phyloP scores from a whole-genome alignment of 2,888 invertebrate species.

The Apodemia mormo region DNA sequence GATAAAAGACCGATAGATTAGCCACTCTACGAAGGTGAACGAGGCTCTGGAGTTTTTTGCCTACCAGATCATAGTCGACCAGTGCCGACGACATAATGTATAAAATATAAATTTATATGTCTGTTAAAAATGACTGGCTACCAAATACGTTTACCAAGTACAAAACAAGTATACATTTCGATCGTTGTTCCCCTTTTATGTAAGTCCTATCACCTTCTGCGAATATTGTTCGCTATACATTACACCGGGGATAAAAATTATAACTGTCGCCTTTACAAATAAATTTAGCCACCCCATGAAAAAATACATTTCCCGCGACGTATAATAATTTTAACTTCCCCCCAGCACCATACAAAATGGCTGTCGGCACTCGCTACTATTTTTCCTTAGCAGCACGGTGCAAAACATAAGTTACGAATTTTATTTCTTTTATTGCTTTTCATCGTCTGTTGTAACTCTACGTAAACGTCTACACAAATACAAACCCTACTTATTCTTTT shows the following conservation, averaged over 20 bases:
- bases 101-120: no score
- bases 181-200: neutral
- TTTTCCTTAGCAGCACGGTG: constrained; percentile 55
- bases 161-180: neutral
- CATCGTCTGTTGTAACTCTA: neutral
- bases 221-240: neutral
- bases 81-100: no score
- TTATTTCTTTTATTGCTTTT: neutral
- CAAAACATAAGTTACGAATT: constrained; percentile 39
- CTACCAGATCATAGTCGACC: no score
- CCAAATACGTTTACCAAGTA: neutral
- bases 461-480: neutral
- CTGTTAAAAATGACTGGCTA: neutral
- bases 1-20: no score
- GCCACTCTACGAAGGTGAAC: no score
- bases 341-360: constrained; percentile 75
- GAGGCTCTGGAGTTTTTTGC: no score
- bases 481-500: neutral
- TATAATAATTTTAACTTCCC: constrained; percentile 78
- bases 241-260: constrained; percentile 49
- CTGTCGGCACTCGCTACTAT: constrained; percentile 77
- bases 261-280: constrained; percentile 56
- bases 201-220: neutral
- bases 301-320: constrained; percentile 69
- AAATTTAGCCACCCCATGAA: constrained; percentile 51